Percentiles rank a stretch among this genome's conserved stretches.
These are phyloP conservation scores for Drosophila tani DNA, from an alignment of 1,140 invertebrate species.

Conservation along the genomic window DNA sequence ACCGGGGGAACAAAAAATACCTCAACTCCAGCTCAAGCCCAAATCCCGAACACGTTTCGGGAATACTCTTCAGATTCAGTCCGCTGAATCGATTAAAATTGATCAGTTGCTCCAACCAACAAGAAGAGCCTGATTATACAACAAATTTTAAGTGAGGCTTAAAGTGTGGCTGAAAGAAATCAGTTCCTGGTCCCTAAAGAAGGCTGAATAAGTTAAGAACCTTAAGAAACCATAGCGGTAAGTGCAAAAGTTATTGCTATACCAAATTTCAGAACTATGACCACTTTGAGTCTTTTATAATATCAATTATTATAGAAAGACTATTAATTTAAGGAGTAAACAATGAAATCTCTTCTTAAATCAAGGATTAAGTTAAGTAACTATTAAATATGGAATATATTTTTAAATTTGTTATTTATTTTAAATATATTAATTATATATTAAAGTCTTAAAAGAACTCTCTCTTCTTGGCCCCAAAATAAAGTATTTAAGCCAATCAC, in stretches of 20 bases:
- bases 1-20: conserved; percentile 1
- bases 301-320: too few relatives aligned
- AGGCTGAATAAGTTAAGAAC: not conserved
- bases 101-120: not conserved
- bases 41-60: not conserved
- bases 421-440: too few relatives aligned
- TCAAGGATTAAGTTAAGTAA: not conserved
- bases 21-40: conserved; percentile 3
- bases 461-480: not conserved
- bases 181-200: too few relatives aligned
- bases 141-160: not conserved
- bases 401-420: too few relatives aligned
- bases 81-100: not conserved
- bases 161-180: not conserved
- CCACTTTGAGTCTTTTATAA: too few relatives aligned
- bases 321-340: too few relatives aligned
- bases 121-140: not conserved
- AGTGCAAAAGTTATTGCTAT: not conserved
- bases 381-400: too few relatives aligned
- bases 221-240: not conserved
- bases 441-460: too few relatives aligned
- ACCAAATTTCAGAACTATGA: not conserved
- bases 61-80: conserved; percentile 9
- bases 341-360: too few relatives aligned
- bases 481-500: conserved; percentile 1